A percentile compares a stretch with the other conserved stretches of the same genome.
Conservation (phyloP, 2,113 vertebrate genomes). For the Gadus chalcogrammus region DNA sequence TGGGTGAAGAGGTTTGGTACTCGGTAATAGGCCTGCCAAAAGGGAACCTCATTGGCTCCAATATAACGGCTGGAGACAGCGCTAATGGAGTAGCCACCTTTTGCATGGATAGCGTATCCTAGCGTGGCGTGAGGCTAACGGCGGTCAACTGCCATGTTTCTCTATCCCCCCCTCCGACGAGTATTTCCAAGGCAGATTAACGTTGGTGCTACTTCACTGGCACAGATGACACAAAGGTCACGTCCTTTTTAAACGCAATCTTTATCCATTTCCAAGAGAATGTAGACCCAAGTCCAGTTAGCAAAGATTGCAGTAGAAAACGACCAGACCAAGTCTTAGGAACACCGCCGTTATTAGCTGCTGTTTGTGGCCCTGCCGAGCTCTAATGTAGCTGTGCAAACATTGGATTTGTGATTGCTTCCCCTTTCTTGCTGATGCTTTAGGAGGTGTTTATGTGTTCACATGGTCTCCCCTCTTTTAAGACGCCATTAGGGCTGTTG, state of each 20-base stretch:
- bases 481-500: slow-evolving; percentile 6
- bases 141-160: slow-evolving; percentile 19
- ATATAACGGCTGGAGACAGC: slow-evolving; percentile 50
- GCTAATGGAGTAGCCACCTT: slow-evolving; percentile 52
- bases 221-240: too few relatives aligned
- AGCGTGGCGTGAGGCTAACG: slow-evolving; percentile 13
- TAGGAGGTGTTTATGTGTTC: slow-evolving; percentile 7
- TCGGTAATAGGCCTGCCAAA: slow-evolving; percentile 64
- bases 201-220: background rate
- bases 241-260: too few relatives aligned
- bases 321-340: too few relatives aligned
- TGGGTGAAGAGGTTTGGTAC: background rate
- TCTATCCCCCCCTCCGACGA: slow-evolving; percentile 9
- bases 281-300: too few relatives aligned
- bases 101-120: slow-evolving; percentile 29
- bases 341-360: too few relatives aligned
- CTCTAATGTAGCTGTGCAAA: too few relatives aligned
- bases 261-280: too few relatives aligned
- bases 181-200: slow-evolving; percentile 13
- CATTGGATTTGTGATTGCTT: too few relatives aligned
- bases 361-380: too few relatives aligned
- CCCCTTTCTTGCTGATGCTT: background rate
- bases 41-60: slow-evolving; percentile 46
- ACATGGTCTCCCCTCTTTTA: background rate
- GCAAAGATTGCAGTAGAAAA: too few relatives aligned